Evolutionary conservation across 1,140 invertebrate genomes (phyloP), one percentile per base, ranked within the genome.

Genomic region (Propsilocerus akamusi): DNA sequence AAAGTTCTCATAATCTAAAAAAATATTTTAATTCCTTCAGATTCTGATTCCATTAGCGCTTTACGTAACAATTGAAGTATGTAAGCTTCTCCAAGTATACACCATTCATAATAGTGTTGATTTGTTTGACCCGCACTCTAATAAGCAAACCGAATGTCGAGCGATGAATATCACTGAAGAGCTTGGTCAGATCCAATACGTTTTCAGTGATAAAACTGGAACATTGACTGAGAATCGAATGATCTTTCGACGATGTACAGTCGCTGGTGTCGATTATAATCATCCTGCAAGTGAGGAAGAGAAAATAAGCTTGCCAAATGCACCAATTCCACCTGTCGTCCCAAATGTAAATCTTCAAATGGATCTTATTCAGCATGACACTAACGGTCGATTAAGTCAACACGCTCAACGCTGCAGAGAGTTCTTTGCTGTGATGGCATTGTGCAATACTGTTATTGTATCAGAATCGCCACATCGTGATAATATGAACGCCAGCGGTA

Each of bases 161-260:
- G 93, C 94, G 26, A 73, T 97, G 53, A 98, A 97, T 63, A 97
- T 97, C 47, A 91, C 94, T 0, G 94, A 98, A 66, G 93, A 98
- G 66, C 72, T 97, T 46, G 95, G 94, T 4, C 91, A 95, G 70
- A 81, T 98, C 24, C 85, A 93, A 59, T 97, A 97, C 62, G 76
- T 98, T 46, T 97, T 98, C 70, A 96, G 88, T 8, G 95, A 98
- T 64, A 97, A 97, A 66, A 98, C 94, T 2, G 94, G 95, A 5
- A 98, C 94, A 3, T 68, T 98, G 14, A 98, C 95, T 7, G 93
- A 97, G 66, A 98, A 98, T 64, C 86, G 91, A 66, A 97, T 97
- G 94, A 75, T 95, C 51, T 97, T 98, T 65, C 73, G 87, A 37
- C 72, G 85, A 46, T 97, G 93, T 64, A 80, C 84, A 0, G 83